Percentiles rank a stretch among this genome's conserved stretches.
Evolutionary conservation across 2,113 vertebrate genomes (phyloP).

Genomic region (Psammodynastes pulverulentus): DNA sequence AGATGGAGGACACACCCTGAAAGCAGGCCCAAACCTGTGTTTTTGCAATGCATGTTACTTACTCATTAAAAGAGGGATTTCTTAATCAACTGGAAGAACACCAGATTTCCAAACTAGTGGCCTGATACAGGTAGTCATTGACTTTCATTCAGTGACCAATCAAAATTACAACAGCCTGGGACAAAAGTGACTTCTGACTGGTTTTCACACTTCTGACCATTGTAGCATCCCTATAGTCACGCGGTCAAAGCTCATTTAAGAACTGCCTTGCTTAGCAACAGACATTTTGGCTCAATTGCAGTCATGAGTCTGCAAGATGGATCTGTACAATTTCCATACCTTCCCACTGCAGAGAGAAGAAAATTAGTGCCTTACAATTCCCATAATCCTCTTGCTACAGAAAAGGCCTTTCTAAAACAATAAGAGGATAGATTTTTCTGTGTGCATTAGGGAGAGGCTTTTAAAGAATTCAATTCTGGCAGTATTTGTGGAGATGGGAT

Average conservation of each 20-base stretch:
- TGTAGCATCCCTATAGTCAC: neutral
- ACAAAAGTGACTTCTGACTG: neutral
- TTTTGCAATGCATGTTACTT: neutral
- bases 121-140: neutral
- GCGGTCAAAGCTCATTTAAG: neutral
- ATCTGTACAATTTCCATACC: constrained; percentile 14
- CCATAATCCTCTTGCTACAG: neutral
- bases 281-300: neutral
- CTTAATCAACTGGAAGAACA: neutral
- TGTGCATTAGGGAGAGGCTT: constrained; percentile 23
- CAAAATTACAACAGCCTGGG: neutral
- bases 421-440: constrained; percentile 15
- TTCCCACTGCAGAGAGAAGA: constrained; percentile 4
- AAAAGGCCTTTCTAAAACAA: neutral
- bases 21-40: neutral
- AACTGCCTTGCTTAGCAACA: neutral
- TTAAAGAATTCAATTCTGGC: constrained; percentile 36
- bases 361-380: constrained; percentile 12
- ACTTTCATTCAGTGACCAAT: neutral
- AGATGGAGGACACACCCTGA: neutral
- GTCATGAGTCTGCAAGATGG: neutral
- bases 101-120: neutral
- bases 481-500: constrained; percentile 49
- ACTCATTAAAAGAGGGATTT: neutral
- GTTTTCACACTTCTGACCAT: neutral